phyloP scores from a whole-genome alignment of 2,113 vertebrate species.

The Piaya cayana region DNA sequence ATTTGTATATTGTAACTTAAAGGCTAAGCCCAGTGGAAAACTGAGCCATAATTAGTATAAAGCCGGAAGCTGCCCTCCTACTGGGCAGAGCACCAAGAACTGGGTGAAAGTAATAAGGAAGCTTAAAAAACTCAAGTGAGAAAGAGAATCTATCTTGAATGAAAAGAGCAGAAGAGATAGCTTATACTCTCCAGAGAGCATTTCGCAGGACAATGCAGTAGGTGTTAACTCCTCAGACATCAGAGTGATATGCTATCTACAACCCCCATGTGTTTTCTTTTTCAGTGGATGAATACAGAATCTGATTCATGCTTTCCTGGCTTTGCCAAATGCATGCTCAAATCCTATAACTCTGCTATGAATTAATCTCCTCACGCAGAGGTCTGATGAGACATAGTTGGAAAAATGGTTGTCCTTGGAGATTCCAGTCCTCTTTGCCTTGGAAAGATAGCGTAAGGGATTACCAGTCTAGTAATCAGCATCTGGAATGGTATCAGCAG shows the following conservation, averaged over 20 bases:
- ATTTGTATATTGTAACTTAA: not conserved
- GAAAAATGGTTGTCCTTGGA: not conserved
- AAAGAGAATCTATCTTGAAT: not conserved
- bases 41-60: not conserved
- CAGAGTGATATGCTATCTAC: conserved; percentile 4
- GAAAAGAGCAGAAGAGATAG: conserved; percentile 16
- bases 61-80: not conserved
- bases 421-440: not conserved
- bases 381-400: not conserved
- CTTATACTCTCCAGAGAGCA: not conserved
- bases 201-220: not conserved
- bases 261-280: conserved; percentile 8
- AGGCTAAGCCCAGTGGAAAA: not conserved
- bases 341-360: not conserved
- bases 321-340: not conserved
- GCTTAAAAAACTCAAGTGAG: not conserved
- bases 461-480: not conserved
- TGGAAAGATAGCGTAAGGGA: not conserved
- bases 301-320: not conserved
- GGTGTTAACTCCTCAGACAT: conserved; percentile 12
- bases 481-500: not conserved
- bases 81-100: not conserved
- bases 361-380: conserved; percentile 9
- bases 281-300: not conserved
- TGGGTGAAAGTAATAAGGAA: not conserved